Conservation (phyloP, 30 jellyfish, hydroid and myxozoan genomes). For the Aurelia coerulea region DNA sequence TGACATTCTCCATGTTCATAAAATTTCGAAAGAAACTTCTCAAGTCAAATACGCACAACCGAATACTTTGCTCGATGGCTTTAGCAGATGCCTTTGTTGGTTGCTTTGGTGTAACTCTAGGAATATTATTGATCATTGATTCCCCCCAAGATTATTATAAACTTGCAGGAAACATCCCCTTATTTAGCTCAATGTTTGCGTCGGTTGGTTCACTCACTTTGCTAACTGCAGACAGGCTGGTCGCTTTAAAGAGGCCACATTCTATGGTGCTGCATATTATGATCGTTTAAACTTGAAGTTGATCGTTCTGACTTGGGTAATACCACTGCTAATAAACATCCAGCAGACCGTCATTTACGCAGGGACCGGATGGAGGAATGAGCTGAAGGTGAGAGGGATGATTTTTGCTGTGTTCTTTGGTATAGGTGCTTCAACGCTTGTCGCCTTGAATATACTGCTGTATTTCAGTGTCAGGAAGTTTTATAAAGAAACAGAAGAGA, state of each 20-base stretch:
- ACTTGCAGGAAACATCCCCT: constrained; percentile 49
- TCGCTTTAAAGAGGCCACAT: constrained; percentile 23
- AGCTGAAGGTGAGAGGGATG: constrained; percentile 17
- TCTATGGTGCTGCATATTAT: constrained; percentile 11
- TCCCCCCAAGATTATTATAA: constrained; percentile 2
- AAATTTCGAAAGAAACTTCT: constrained; percentile 29
- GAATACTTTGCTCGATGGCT: constrained; percentile 31
- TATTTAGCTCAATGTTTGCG: constrained; percentile 43
- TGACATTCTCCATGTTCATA: constrained; percentile 19
- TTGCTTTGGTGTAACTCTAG: constrained; percentile 20
- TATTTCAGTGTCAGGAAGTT: not conserved
- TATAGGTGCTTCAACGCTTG: not conserved
- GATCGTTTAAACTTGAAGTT: not conserved
- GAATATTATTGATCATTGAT: not conserved
- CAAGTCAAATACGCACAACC: not conserved
- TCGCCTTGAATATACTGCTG: not conserved
- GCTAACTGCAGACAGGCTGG: constrained; percentile 42
- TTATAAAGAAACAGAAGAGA: not conserved
- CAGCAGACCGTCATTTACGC: constrained; percentile 24
- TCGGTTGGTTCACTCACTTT: constrained; percentile 24
- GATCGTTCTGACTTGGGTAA: constrained; percentile 8
- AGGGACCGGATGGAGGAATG: not conserved
- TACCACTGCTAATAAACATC: not conserved
- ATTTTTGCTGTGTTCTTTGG: not conserved
- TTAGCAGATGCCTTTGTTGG: constrained; percentile 43